phyloP scores from a whole-genome alignment of 2,113 vertebrate genomes.

The Papio anubis region DNA sequence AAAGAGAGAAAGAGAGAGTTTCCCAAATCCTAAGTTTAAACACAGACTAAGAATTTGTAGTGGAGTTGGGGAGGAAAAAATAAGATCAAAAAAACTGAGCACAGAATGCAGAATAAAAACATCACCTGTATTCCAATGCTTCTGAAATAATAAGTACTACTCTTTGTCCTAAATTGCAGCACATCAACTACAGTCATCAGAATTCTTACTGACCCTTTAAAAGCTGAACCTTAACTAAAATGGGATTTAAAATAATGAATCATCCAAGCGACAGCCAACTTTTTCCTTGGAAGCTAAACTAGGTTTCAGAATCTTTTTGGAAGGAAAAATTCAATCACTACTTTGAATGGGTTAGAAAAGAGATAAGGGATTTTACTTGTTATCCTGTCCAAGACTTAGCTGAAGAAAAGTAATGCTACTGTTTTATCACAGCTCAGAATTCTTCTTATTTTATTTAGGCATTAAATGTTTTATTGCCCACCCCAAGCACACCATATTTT shows the following conservation, averaged over 20 bases:
- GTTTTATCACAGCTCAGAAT: neutral
- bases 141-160: neutral
- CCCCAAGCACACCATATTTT: neutral
- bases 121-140: neutral
- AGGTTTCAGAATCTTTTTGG: neutral
- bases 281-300: constrained; percentile 48
- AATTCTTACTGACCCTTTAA: constrained; percentile 31
- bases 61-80: neutral
- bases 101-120: neutral
- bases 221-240: constrained; percentile 16
- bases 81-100: neutral
- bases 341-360: neutral
- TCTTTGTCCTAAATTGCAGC: neutral
- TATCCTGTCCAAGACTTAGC: neutral
- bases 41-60: neutral
- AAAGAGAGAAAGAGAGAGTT: too few species aligned
- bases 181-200: neutral
- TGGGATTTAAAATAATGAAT: constrained; percentile 30
- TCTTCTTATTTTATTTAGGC: neutral
- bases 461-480: neutral
- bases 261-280: constrained; percentile 1
- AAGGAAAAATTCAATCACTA: constrained; percentile 62
- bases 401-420: neutral
- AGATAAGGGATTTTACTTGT: constrained; percentile 52
- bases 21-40: neutral